Conservation (phyloP, 2,797 vertebrate species). For the Lacerta viridis region DNA sequence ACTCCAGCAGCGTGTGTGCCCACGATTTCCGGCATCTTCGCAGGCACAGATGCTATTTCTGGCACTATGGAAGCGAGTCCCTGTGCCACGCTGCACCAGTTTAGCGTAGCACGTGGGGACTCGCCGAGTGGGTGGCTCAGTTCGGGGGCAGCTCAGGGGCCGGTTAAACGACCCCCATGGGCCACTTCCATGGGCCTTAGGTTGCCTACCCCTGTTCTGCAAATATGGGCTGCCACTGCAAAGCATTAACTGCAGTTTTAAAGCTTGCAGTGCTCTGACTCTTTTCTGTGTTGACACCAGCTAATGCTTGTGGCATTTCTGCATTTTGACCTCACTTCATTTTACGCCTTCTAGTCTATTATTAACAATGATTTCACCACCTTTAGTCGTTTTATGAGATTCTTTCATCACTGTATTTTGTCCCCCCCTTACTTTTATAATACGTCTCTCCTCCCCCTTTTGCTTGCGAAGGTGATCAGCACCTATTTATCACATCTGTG, state of each 20-base stretch:
- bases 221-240: no score
- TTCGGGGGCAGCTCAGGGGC: no score
- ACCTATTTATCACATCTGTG: conserved; percentile 31
- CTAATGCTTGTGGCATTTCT: neutral
- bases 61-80: accelerated
- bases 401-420: neutral
- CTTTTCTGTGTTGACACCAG: neutral
- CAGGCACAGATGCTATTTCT: no score
- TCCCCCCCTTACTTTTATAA: neutral
- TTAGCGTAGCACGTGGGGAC: no score
- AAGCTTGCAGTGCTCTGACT: no score
- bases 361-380: neutral
- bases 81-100: no score
- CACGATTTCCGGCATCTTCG: no score
- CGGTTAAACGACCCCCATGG: no score
- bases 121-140: accelerated
- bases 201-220: no score
- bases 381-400: conserved; percentile 19
- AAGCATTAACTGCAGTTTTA: neutral
- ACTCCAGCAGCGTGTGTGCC: no score
- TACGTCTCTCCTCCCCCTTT: neutral
- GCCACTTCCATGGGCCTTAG: no score
- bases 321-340: neutral
- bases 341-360: neutral
- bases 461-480: conserved; percentile 3